Evolutionary conservation across 2,888 invertebrate species (phyloP).

Genomic region (Homarus gammarus): DNA sequence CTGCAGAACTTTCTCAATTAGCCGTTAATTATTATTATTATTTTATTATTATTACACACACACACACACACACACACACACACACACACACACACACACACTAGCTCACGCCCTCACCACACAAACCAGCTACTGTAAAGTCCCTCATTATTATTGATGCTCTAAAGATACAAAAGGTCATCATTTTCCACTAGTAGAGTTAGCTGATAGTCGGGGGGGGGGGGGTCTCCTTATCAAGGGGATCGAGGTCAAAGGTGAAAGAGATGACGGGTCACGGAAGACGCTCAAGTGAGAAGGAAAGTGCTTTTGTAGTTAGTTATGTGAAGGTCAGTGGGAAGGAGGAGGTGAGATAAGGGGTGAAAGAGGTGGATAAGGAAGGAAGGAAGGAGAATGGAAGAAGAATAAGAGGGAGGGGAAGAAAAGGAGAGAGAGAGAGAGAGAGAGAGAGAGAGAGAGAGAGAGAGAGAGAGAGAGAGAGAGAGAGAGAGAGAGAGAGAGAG

Average conservation of each 20-base stretch:
- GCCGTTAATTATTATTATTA: no score
- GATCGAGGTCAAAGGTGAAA: neutral
- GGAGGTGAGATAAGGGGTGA: no score
- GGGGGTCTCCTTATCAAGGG: neutral
- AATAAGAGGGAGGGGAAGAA: neutral
- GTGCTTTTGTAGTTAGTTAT: neutral
- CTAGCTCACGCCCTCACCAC: neutral
- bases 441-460: no score
- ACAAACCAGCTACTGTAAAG: no score
- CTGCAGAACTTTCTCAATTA: no score
- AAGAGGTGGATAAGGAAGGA: no score
- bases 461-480: no score
- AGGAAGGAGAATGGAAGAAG: neutral
- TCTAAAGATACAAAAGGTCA: no score
- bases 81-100: conserved; percentile 29
- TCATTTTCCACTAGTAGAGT: neutral
- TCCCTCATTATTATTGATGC: no score
- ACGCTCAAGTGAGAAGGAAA: neutral
- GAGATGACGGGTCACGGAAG: neutral
- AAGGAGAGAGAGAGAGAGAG: no score
- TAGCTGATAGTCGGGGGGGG: neutral
- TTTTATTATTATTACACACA: no score
- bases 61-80: conserved; percentile 31
- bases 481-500: neutral
- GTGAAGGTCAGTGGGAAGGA: neutral